These are phyloP conservation scores for Bombus picipes DNA, from an alignment of 1,140 invertebrate genomes.

Conservation along the genomic window DNA sequence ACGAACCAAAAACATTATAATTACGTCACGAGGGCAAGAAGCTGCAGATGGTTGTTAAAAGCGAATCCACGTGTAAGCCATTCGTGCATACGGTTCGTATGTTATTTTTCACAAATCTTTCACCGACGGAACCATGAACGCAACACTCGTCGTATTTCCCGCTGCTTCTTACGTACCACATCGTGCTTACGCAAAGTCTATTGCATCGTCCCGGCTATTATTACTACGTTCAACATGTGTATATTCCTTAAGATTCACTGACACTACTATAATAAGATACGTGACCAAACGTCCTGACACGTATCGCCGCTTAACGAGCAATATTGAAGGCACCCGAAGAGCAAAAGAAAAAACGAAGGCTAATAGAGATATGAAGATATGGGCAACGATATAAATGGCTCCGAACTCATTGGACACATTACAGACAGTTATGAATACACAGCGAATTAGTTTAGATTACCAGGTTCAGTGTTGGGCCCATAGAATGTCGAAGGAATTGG, in stretches of 20 bases:
- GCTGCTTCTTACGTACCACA: constrained; percentile 32
- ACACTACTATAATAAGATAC: constrained; percentile 35
- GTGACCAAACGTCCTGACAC: constrained; percentile 27
- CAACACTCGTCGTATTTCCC: constrained; percentile 1
- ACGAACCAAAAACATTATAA: constrained; percentile 26
- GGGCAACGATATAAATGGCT: constrained; percentile 20
- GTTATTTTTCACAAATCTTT: constrained; percentile 20
- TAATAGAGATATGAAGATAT: constrained; percentile 27
- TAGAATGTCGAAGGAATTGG: neutral
- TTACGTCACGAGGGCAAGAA: constrained; percentile 36
- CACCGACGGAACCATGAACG: constrained; percentile 11
- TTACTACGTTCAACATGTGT: constrained; percentile 41
- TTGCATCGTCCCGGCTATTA: constrained; percentile 53
- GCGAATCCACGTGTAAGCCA: constrained; percentile 34
- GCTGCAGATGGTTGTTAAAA: constrained; percentile 10
- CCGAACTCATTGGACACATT: neutral
- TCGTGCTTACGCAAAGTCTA: constrained; percentile 16
- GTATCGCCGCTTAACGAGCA: constrained; percentile 20
- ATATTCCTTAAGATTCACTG: constrained; percentile 19
- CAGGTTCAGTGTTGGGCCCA: neutral
- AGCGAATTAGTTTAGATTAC: constrained; percentile 6
- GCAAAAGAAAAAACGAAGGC: neutral
- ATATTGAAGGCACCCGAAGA: constrained; percentile 1
- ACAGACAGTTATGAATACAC: constrained; percentile 1
- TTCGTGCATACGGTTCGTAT: neutral